phyloP scores from a whole-genome alignment of 1,140 invertebrate species.

The Drosophila nasuta region DNA sequence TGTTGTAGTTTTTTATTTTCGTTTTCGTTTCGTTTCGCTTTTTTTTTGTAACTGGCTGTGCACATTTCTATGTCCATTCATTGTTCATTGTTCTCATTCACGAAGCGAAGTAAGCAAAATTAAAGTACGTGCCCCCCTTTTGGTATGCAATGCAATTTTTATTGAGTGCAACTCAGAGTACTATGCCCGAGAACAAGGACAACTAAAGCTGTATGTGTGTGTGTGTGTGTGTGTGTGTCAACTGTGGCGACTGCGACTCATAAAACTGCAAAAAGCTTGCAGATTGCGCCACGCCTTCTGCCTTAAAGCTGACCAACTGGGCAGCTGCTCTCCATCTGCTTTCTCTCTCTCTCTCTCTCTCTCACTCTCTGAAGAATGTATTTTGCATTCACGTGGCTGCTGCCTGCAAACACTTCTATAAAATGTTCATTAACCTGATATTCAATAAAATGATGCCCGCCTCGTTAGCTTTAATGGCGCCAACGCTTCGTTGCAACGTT shows the following conservation, averaged over 20 bases:
- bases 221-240: background rate
- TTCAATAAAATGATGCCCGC: slow-evolving; percentile 74
- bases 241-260: background rate
- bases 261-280: slow-evolving; percentile 20
- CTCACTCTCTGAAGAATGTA: background rate
- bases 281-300: slow-evolving; percentile 11
- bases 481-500: slow-evolving; percentile 30
- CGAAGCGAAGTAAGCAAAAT: slow-evolving; percentile 78
- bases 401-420: slow-evolving; percentile 45
- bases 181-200: slow-evolving; percentile 7
- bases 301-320: slow-evolving; percentile 34
- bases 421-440: slow-evolving; percentile 81
- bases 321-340: slow-evolving; percentile 17
- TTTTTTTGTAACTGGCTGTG: slow-evolving; percentile 7
- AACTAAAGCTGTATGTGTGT: background rate
- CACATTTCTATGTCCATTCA: slow-evolving; percentile 67
- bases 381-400: slow-evolving; percentile 37
- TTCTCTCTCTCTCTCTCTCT: background rate
- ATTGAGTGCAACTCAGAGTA: slow-evolving; percentile 53
- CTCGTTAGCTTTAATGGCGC: slow-evolving; percentile 77
- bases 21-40: background rate
- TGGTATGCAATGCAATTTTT: slow-evolving; percentile 74
- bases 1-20: slow-evolving; percentile 7
- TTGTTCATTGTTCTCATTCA: slow-evolving; percentile 75
- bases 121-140: slow-evolving; percentile 74